Conservation (phyloP, 2,888 invertebrate genomes). For the Encarsia formosa region DNA sequence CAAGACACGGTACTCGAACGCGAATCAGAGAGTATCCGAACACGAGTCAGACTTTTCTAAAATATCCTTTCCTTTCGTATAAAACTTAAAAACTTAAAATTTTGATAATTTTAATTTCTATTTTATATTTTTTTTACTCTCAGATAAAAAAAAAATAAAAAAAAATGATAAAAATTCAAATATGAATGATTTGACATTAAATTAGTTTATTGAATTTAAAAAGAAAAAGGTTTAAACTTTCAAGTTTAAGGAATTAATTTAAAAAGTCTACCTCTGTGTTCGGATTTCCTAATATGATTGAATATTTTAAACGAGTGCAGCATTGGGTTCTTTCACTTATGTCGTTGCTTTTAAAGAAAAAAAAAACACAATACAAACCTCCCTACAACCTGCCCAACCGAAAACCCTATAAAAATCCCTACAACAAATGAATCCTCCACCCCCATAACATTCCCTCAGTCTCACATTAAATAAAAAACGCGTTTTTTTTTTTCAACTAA, state of each 20-base stretch:
- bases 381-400: conserved; percentile 17
- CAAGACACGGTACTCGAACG: conserved; percentile 46
- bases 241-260: no score
- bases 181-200: no score
- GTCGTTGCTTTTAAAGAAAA: conserved; percentile 44
- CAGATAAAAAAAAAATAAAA: no score
- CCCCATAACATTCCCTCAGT: conserved; percentile 37
- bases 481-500: conserved; percentile 50
- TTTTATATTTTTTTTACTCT: no score
- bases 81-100: not conserved
- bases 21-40: conserved; percentile 45
- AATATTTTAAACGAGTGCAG: conserved; percentile 46
- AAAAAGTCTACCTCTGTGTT: no score
- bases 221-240: conserved; percentile 29
- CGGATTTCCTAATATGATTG: conserved; percentile 43
- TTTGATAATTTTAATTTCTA: no score
- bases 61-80: conserved; percentile 3
- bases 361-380: conserved; percentile 49
- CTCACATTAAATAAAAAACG: conserved; percentile 41
- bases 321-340: conserved; percentile 51
- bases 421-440: conserved; percentile 10
- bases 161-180: no score
- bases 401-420: conserved; percentile 10
- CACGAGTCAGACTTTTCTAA: conserved; percentile 30
- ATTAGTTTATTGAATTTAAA: no score